Percentiles rank a stretch among this genome's conserved stretches.
Evolutionary conservation across 2,797 vertebrate species (phyloP).

Genomic region (Poecile montanus): DNA sequence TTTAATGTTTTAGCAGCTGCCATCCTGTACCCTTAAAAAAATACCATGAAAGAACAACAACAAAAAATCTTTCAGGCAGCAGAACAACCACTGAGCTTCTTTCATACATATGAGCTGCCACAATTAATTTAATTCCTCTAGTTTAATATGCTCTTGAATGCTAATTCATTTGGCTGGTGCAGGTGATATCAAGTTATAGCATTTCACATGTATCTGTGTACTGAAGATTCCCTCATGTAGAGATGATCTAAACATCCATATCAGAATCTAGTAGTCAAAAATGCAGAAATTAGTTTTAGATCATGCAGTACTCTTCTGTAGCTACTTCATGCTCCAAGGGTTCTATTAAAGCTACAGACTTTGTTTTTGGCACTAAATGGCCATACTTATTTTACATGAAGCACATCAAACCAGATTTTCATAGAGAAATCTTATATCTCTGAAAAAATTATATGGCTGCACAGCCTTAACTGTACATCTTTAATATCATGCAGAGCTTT

Average conservation of each 20-base stretch:
- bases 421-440: neutral
- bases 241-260: neutral
- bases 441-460: neutral
- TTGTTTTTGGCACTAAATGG: neutral
- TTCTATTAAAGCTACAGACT: neutral
- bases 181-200: neutral
- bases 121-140: neutral
- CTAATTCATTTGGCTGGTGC: accelerated
- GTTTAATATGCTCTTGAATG: neutral
- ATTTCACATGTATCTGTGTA: neutral
- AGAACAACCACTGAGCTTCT: neutral
- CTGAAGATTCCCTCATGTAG: neutral
- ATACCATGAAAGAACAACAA: neutral
- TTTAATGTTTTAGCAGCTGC: neutral
- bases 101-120: neutral
- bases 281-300: neutral
- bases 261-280: neutral
- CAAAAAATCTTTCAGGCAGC: neutral
- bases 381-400: neutral
- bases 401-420: neutral
- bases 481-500: neutral
- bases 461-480: neutral
- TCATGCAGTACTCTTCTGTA: neutral
- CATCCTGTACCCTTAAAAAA: neutral
- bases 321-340: neutral